Evolutionary conservation across 2,113 vertebrate species (phyloP), one percentile per base, ranked within the genome.

Genomic region (Ctenomys sociabilis): DNA sequence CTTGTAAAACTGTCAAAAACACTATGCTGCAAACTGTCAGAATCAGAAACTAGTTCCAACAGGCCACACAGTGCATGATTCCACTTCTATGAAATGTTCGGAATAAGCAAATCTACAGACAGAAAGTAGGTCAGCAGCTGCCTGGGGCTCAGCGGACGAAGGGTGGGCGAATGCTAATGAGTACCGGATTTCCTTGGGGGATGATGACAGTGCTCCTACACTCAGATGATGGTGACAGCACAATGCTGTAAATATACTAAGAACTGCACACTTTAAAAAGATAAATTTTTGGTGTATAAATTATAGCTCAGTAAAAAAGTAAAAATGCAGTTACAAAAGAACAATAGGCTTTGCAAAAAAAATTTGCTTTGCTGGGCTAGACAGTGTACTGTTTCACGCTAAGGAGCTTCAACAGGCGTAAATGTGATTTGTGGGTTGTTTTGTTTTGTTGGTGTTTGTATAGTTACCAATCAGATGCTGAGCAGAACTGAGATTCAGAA

Each of bases 311-410:
- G 16, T 77, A 95, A 84, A 90, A 77, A 78, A 84, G 59, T 45
- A n/a, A 92, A n/a, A 92, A 70, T n/a, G 24, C 13, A 75, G 45
- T 78, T 94, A 91, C 11, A 93, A 72, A 91, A 93, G 19, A 91
- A 32, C 59, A 91, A n/a, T 30, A 87, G 40, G 24, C 14, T 90
- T 49, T 83, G 40, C 54, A 73, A 83, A 90, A 90, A 68, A 37
- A 30, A 61, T n/a, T 21, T 64, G 37, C 17, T 40, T 43, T n/a
- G 40, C 77, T 64, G 40, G 21, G 49, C 61, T 63, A 73, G 21
- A 52, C 64, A 63, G 72, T 19, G 80, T 59, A 72, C 84, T 82
- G 0, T 4, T 11, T 75, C 32, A 70, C 26, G 61, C 59, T 35
- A 22, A 68, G 16, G 16, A 28, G 61, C n/a, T 45, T 82, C n/a